Evolutionary conservation across 2,888 invertebrate genomes (phyloP).

Genomic region (Parnassius glacialis): DNA sequence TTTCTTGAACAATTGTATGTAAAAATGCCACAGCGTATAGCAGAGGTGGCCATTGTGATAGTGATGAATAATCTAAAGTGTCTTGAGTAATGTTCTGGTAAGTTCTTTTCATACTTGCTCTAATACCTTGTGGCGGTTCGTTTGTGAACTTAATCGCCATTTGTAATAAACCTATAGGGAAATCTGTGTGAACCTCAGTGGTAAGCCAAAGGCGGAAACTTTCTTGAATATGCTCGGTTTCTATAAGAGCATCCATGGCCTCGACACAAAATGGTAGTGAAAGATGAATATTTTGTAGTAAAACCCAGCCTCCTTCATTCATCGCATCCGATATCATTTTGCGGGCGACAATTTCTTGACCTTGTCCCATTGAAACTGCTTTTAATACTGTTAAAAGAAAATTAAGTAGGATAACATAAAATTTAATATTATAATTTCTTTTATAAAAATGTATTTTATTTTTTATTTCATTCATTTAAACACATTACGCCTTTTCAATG

Average conservation of each 20-base stretch:
- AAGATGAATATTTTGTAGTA: conserved; percentile 97
- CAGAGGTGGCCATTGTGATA: conserved; percentile 96
- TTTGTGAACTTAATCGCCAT: conserved; percentile 98
- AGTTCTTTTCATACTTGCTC: conserved; percentile 95
- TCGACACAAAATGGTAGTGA: conserved; percentile 96
- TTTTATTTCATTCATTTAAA: too few species aligned
- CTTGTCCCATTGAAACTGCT: conserved; percentile 98
- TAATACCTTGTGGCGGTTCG: conserved; percentile 97
- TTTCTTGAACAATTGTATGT: conserved; percentile 96
- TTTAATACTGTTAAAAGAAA: conserved; percentile 81
- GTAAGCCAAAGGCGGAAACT: conserved; percentile 96
- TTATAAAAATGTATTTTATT: too few species aligned
- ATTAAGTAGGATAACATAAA: too few species aligned
- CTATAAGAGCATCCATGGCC: conserved; percentile 92
- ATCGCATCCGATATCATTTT: conserved; percentile 90
- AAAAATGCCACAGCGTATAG: conserved; percentile 96
- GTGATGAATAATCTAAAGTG: conserved; percentile 93
- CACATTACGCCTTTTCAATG: too few species aligned
- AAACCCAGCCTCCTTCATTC: conserved; percentile 93
- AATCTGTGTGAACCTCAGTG: conserved; percentile 95
- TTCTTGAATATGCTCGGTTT: conserved; percentile 90
- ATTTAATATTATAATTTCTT: too few species aligned
- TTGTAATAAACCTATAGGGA: conserved; percentile 93
- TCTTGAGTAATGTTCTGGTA: conserved; percentile 95
- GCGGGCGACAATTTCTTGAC: conserved; percentile 93